Base-by-base conservation (phyloP, 2,888 invertebrate species). In the Hofmannophila pseudospretella region DNA sequence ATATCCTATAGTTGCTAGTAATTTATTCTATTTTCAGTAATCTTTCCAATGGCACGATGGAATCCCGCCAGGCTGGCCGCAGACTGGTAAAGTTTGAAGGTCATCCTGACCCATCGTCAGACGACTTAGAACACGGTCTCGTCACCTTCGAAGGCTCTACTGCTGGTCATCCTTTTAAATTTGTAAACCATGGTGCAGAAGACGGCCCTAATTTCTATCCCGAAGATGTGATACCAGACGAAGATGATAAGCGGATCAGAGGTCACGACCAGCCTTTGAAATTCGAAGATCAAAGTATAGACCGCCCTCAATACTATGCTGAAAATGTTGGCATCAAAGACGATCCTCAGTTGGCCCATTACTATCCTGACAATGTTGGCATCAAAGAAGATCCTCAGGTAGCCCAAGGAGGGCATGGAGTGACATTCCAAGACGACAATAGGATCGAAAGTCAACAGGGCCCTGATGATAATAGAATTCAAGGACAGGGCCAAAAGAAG, bases 21-120 rank as follows among this genome's bases (percentile, higher is more conserved):
- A n/a, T n/a, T n/a, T n/a, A n/a, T n/a, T n/a, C n/a, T 10, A 10
- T 30, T 63, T 62, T 20, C 46, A 68, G 67, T 10, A 51, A 51
- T 45, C 61, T 64, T 4, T 55, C 58, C 39, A 44, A 49, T 7
- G 8, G 46, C 0, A 23, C 23, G 25, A 11, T 11, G 2, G 27
- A 11, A 3, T 4, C 45, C 7, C 45, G 42, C 3, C 48, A 59
- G 37, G 38, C 47, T 4, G 51, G 43, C 0, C 45, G 55, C 29
- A 49, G 51, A 8, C 25, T 54, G 0, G 37, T 60, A 5, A 49
- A 46, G 22, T 56, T 51, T 27, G 49, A 54, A 16, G 46, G 44
- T 5, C 44, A 52, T 13, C 7, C 27, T 5, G 7, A 7, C 10
- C 4, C 25, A 26, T 40, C 44, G 3, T 4, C 14, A 32, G 4